phyloP scores from a whole-genome alignment of 2,888 invertebrate species.

The Palloptera scutellata region DNA sequence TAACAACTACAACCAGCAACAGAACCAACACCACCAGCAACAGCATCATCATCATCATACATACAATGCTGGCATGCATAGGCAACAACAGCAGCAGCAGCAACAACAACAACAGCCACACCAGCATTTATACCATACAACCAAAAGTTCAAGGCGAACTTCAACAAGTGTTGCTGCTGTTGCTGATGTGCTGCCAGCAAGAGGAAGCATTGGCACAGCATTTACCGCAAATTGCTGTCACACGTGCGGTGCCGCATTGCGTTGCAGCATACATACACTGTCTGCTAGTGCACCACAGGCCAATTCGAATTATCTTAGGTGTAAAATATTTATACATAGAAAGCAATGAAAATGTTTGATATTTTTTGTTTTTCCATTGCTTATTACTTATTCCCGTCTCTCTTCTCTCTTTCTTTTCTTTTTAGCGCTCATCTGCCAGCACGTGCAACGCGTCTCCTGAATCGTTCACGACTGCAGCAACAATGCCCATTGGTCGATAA shows the following conservation, averaged over 20 bases:
- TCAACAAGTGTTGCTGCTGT: slow-evolving; percentile 36
- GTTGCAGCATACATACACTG: slow-evolving; percentile 27
- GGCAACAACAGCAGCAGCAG: slow-evolving; percentile 20
- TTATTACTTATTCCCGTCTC: neutral
- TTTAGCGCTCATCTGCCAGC: slow-evolving; percentile 63
- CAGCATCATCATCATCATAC: slow-evolving; percentile 29
- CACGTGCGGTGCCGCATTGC: slow-evolving; percentile 35
- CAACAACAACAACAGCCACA: slow-evolving; percentile 27
- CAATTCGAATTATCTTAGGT: slow-evolving; percentile 41
- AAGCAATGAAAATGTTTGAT: too few species aligned
- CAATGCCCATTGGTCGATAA: slow-evolving; percentile 49
- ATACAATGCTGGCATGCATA: slow-evolving; percentile 19
- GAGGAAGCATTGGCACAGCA: slow-evolving; percentile 20
- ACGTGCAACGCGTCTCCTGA: slow-evolving; percentile 62
- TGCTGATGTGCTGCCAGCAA: slow-evolving; percentile 30
- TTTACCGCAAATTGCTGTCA: slow-evolving; percentile 27
- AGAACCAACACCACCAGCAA: slow-evolving; percentile 17
- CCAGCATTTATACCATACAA: slow-evolving; percentile 22
- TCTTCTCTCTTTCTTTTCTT: slow-evolving; percentile 20
- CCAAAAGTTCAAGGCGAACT: neutral
- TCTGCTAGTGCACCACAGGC: slow-evolving; percentile 49
- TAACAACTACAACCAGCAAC: slow-evolving; percentile 26
- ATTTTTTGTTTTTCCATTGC: neutral
- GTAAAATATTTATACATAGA: neutral
- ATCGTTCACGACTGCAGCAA: slow-evolving; percentile 63